Evolutionary conservation across 2,113 vertebrate species (phyloP).

Genomic region (Lethenteron reissneri): DNA sequence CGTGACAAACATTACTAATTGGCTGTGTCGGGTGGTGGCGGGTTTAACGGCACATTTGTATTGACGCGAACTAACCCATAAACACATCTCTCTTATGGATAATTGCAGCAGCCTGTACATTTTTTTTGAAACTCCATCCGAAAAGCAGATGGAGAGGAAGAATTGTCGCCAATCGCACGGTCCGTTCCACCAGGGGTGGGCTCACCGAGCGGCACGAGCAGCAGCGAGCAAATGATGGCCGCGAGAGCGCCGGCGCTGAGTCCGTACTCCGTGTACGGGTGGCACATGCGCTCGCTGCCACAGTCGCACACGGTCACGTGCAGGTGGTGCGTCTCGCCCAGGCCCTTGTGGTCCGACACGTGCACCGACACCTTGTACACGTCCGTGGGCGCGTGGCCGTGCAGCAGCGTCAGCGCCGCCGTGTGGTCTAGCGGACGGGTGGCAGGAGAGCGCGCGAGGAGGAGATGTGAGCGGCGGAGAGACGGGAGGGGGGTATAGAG

Average conservation of each 20-base stretch:
- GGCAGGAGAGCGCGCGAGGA: not conserved
- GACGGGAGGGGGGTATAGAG: not conserved
- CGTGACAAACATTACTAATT: too few species aligned
- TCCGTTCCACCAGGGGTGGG: too few species aligned
- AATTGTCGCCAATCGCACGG: too few species aligned
- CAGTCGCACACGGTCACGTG: conserved; percentile 2
- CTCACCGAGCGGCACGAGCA: conserved; percentile 4
- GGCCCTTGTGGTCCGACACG: conserved; percentile 5
- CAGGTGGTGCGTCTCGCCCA: not conserved
- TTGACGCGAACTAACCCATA: too few species aligned
- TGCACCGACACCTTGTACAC: conserved; percentile 1
- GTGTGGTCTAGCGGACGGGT: not conserved
- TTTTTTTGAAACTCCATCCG: too few species aligned
- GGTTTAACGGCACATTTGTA: too few species aligned
- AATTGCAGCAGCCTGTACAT: too few species aligned
- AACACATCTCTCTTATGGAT: too few species aligned
- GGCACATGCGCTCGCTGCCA: not conserved
- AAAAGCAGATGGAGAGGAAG: too few species aligned
- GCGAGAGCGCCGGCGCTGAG: conserved; percentile 2
- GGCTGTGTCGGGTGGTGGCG: too few species aligned
- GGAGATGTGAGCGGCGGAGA: not conserved
- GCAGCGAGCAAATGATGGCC: conserved; percentile 3
- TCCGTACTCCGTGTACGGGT: not conserved
- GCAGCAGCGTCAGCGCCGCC: conserved; percentile 8
- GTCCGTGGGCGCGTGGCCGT: not conserved